Conservation (phyloP, 2,113 vertebrate species). For the Actenoides hombroni region DNA sequence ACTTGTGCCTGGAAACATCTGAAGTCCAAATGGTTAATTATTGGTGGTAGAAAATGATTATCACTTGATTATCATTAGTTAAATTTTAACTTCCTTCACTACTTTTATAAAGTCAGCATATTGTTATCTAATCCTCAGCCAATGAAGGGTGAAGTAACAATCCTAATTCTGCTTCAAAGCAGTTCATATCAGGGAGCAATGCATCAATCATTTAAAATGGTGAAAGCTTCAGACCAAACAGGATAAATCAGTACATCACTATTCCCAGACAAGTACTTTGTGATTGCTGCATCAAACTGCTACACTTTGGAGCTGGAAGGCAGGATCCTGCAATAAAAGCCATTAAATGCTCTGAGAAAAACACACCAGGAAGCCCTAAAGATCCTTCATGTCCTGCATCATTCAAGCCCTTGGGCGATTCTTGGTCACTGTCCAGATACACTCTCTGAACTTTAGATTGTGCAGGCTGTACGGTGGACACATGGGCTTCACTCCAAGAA, state of each 20-base stretch:
- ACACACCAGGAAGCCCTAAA: neutral
- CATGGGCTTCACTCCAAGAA: neutral
- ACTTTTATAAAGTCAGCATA: neutral
- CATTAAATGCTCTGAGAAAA: neutral
- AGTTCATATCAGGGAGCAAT: neutral
- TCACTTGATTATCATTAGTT: neutral
- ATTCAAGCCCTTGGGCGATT: neutral
- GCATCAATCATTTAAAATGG: neutral
- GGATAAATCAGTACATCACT: neutral
- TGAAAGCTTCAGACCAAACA: neutral
- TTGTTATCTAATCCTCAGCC: neutral
- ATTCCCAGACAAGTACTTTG: neutral
- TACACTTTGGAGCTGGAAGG: neutral
- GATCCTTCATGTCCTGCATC: neutral
- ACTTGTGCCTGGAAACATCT: neutral
- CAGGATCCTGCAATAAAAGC: neutral
- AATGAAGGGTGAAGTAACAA: neutral
- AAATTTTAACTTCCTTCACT: constrained; percentile 14
- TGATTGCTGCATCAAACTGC: neutral
- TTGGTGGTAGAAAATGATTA: neutral
- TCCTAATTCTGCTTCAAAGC: neutral
- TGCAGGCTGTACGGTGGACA: neutral
- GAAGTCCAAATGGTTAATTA: constrained; percentile 26
- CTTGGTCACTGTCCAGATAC: neutral
- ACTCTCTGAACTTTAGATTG: neutral